Percentiles rank a stretch among this genome's conserved stretches.
These are phyloP conservation scores for Chrysochloris asiatica DNA, from an alignment of 2,113 vertebrate genomes.

Conservation along the genomic window DNA sequence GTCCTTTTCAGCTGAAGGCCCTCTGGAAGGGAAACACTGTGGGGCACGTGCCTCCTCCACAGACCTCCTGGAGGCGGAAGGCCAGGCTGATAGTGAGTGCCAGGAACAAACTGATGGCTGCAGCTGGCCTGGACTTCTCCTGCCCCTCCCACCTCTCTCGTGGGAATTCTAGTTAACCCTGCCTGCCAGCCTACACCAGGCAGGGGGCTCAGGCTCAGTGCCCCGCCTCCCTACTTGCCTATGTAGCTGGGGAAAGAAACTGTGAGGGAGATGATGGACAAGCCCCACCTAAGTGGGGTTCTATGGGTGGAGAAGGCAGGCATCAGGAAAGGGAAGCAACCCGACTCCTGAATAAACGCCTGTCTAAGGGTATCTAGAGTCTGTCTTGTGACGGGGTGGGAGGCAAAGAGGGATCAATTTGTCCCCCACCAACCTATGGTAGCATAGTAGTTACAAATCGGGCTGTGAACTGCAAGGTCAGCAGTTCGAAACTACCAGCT, in stretches of 20 bases:
- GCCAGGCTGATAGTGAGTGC: background rate
- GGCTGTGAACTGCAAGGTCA: no score
- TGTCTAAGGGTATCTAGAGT: background rate
- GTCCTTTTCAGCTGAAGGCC: background rate
- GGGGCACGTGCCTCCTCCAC: background rate
- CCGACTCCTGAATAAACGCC: conserved; percentile 62
- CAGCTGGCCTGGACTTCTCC: background rate
- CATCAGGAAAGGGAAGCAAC: background rate
- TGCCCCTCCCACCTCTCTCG: background rate
- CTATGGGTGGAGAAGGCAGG: background rate
- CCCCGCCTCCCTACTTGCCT: background rate
- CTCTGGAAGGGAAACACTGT: background rate
- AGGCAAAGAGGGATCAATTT: background rate
- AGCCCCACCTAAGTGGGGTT: conserved; percentile 17
- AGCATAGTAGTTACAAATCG: no score
- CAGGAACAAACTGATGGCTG: rapidly evolving
- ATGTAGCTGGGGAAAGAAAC: background rate
- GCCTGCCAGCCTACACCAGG: background rate
- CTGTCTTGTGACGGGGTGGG: background rate
- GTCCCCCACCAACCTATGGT: no score
- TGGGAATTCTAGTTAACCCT: background rate
- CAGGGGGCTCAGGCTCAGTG: background rate
- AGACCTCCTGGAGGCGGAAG: background rate
- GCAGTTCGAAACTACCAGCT: no score
- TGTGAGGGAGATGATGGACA: background rate